Base-by-base conservation (phyloP, 2,797 vertebrate genomes). In the Melopsittacus undulatus region DNA sequence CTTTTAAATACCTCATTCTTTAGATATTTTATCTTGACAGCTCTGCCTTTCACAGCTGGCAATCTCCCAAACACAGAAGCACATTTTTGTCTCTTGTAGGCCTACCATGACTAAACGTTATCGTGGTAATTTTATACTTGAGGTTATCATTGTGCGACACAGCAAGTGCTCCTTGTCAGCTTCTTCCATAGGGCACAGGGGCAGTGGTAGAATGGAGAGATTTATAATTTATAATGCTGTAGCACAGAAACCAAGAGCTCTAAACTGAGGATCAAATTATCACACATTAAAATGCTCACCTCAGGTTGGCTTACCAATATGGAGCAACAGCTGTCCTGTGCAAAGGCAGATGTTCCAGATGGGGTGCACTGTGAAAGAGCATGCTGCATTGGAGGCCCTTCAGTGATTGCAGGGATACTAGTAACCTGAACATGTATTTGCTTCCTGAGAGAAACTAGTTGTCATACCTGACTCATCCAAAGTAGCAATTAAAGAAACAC, bases 11-110 rank as follows among this genome's bases (percentile, higher is more conserved):
- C 81, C 70, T 94, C 91, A 90, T 97, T 96, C 94, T 87, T 89
- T 91, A 94, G 94, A 96, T 90, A 95, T 91, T 96, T 96, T 95
- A 96, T 96, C 95, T 95, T 93, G 92, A 95, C 93, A 94, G 91
- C 74, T 92, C 89, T 87, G 81, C 83, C 67, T 88, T 92, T 76
- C 83, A 85, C 87, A 90, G 75, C 83, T 89, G 87, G 93, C 84
- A 94, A 43, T 95, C 89, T 96, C 90, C 94, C 94, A 94, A 84
- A 59, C 86, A 92, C 90, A 95, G 94, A 95, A 97, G 88, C 88
- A 77, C 43, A 26, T 92, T 90, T 94, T 85, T 95, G 92, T 64
- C 68, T 96, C 87, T 67, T 70, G 73, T 70, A 95, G 89, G 67
- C 91, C 94, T 89, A 87, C 89, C 92, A 73, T 66, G 86, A 87